Evolutionary conservation across 2,888 invertebrate genomes (phyloP).

Genomic region (Cyaniris semiargus): DNA sequence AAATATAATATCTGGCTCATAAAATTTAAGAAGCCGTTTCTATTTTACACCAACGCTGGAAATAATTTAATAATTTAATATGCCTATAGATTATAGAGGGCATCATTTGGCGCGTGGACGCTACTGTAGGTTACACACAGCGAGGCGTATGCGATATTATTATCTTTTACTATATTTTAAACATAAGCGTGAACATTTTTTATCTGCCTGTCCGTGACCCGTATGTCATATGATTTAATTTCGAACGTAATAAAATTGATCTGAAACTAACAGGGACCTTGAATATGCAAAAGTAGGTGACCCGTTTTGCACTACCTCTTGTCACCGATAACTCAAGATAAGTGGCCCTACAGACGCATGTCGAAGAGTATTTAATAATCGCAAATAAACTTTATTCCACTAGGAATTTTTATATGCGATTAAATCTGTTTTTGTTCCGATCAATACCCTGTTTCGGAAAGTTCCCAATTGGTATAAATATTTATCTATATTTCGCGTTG

Average conservation of each 20-base stretch:
- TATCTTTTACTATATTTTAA: slow-evolving; percentile 23
- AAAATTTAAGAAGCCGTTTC: too few species aligned
- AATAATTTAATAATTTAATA: neutral
- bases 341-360: slow-evolving; percentile 44
- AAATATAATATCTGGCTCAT: too few species aligned
- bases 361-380: neutral
- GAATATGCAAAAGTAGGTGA: slow-evolving; percentile 73
- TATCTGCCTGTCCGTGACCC: slow-evolving; percentile 67
- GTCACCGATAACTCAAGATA: slow-evolving; percentile 46
- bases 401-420: slow-evolving; percentile 17
- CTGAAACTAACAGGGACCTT: slow-evolving; percentile 66
- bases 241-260: slow-evolving; percentile 56
- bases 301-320: slow-evolving; percentile 50
- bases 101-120: neutral
- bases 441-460: neutral
- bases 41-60: too few species aligned
- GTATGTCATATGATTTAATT: slow-evolving; percentile 55
- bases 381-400: neutral
- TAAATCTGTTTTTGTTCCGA: neutral
- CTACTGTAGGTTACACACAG: slow-evolving; percentile 16
- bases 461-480: neutral
- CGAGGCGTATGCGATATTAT: slow-evolving; percentile 15
- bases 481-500: neutral
- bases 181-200: slow-evolving; percentile 44
- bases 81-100: neutral